phyloP scores from a whole-genome alignment of 2,797 vertebrate species.

The Eospalax fontanierii region DNA sequence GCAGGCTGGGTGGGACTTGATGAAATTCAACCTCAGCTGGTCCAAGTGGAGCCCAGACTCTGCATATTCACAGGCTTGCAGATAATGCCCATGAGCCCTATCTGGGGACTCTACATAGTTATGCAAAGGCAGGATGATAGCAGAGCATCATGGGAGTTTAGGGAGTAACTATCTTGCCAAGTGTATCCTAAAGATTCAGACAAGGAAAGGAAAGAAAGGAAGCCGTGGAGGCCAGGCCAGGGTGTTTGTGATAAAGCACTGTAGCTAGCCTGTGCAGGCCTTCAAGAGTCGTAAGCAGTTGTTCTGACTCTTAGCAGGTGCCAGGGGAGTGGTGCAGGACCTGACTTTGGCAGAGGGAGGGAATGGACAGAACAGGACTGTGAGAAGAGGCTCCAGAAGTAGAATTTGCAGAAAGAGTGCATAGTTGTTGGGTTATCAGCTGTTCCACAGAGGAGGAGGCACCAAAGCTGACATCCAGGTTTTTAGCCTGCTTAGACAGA shows the following conservation, averaged over 20 bases:
- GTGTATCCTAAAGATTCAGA: neutral
- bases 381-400: neutral
- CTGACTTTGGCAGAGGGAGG: neutral
- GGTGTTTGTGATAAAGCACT: neutral
- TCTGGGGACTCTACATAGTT: neutral
- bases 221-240: neutral
- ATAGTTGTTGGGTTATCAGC: too few relatives aligned
- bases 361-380: neutral
- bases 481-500: neutral
- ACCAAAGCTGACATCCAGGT: neutral
- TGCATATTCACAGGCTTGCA: neutral
- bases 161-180: neutral
- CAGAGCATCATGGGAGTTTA: neutral
- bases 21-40: neutral
- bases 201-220: neutral
- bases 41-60: neutral
- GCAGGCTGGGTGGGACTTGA: neutral
- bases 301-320: neutral
- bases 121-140: neutral
- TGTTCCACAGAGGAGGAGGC: neutral
- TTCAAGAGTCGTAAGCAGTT: neutral
- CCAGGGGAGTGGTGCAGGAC: neutral
- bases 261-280: accelerated
- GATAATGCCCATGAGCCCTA: neutral
- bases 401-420: neutral